Conservation (phyloP, 2,113 vertebrate species). For the Indicator indicator region DNA sequence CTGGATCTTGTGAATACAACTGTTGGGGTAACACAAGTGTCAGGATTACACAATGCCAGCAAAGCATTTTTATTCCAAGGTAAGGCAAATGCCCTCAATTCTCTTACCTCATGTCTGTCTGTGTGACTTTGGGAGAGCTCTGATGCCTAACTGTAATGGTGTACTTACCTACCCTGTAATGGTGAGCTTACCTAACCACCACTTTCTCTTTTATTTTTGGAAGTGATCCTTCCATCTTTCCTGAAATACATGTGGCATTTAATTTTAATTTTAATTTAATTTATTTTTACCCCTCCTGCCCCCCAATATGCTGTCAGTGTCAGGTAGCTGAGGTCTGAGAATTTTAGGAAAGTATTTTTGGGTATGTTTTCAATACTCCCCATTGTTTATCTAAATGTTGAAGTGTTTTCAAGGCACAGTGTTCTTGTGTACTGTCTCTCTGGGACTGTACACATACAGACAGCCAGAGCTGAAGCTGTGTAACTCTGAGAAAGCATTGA, state of each 20-base stretch:
- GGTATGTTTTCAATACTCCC: not conserved
- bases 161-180: not conserved
- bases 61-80: constrained; percentile 95
- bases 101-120: not conserved
- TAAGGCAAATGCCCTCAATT: constrained; percentile 64
- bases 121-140: not conserved
- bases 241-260: not conserved
- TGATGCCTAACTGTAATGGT: not conserved
- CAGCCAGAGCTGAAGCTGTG: not conserved
- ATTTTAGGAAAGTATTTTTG: not conserved
- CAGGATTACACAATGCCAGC: constrained; percentile 92
- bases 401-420: not conserved
- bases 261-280: not conserved
- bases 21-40: constrained; percentile 89
- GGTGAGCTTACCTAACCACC: not conserved
- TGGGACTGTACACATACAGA: not conserved
- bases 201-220: not conserved
- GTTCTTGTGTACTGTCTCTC: not conserved
- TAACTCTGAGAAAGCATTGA: not conserved
- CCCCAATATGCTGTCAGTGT: not conserved
- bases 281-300: too few species aligned
- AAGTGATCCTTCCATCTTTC: not conserved
- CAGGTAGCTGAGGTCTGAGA: not conserved
- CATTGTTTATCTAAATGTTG: not conserved
- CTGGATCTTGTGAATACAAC: constrained; percentile 91